Conservation (phyloP, 1,140 invertebrate species). For the Gryllus bimaculatus region DNA sequence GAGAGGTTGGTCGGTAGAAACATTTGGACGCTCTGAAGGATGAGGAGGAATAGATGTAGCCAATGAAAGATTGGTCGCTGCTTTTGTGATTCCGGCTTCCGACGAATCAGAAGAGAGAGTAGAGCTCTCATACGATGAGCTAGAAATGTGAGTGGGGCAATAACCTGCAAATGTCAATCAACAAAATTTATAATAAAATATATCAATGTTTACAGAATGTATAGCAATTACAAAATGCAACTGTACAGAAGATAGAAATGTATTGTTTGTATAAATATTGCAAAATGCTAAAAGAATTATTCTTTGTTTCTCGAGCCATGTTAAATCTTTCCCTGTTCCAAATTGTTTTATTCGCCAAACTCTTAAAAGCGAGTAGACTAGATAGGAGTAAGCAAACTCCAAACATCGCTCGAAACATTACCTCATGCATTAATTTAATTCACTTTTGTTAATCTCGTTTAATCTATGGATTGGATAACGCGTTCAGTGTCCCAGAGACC, state of each 20-base stretch:
- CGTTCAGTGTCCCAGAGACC: too few species aligned
- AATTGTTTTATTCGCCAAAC: too few species aligned
- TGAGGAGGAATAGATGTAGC: neutral
- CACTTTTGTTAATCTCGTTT: too few species aligned
- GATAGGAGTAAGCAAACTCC: too few species aligned
- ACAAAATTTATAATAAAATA: neutral
- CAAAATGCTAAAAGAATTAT: neutral
- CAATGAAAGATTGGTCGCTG: neutral
- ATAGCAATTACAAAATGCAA: neutral
- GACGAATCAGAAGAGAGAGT: neutral
- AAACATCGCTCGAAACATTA: too few species aligned
- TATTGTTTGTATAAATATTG: neutral
- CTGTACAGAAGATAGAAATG: neutral
- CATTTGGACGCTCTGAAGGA: neutral
- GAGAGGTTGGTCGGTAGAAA: neutral
- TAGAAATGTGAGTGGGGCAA: neutral
- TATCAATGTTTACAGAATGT: neutral
- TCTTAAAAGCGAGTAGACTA: too few species aligned
- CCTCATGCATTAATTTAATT: too few species aligned
- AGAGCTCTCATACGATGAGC: neutral
- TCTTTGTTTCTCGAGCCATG: too few species aligned
- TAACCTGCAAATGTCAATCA: neutral
- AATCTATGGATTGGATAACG: too few species aligned
- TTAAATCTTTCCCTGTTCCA: too few species aligned
- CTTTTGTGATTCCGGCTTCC: neutral